Conservation (phyloP, 2,797 vertebrate genomes). For the Graptemys geographica region DNA sequence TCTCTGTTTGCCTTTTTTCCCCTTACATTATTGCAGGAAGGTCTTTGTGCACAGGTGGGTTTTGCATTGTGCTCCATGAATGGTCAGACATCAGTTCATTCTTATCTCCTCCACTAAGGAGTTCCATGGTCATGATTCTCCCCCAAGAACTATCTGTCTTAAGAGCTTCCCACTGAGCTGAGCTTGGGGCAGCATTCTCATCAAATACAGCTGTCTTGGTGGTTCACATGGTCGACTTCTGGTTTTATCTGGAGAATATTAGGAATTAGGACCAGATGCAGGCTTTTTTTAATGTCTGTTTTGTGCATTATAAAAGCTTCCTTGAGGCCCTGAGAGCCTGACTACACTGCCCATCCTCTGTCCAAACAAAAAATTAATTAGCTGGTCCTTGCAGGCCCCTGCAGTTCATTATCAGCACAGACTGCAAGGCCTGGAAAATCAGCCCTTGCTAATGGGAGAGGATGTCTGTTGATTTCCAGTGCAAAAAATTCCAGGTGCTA, state of each 20-base stretch:
- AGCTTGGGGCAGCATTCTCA: neutral
- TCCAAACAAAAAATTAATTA: constrained; percentile 47
- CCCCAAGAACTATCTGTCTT: neutral
- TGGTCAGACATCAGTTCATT: neutral
- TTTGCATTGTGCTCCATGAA: neutral
- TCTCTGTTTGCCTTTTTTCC: neutral
- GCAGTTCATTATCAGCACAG: constrained; percentile 38
- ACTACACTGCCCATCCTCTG: constrained; percentile 22
- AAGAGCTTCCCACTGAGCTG: neutral
- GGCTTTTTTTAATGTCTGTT: neutral
- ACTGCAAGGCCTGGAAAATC: constrained; percentile 26
- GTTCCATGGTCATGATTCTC: neutral
- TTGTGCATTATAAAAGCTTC: constrained; percentile 50
- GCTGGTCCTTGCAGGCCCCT: neutral
- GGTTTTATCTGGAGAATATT: neutral
- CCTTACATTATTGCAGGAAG: neutral
- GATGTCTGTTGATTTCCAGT: neutral
- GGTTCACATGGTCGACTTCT: neutral
- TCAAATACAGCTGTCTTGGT: neutral
- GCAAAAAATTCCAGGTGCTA: neutral
- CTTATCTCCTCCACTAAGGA: neutral
- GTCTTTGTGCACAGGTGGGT: neutral
- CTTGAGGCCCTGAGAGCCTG: constrained; percentile 43
- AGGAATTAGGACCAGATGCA: constrained; percentile 47
- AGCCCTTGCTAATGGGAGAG: constrained; percentile 30